phyloP scores from a whole-genome alignment of 2,797 vertebrate species.

The Synanceia verrucosa region DNA sequence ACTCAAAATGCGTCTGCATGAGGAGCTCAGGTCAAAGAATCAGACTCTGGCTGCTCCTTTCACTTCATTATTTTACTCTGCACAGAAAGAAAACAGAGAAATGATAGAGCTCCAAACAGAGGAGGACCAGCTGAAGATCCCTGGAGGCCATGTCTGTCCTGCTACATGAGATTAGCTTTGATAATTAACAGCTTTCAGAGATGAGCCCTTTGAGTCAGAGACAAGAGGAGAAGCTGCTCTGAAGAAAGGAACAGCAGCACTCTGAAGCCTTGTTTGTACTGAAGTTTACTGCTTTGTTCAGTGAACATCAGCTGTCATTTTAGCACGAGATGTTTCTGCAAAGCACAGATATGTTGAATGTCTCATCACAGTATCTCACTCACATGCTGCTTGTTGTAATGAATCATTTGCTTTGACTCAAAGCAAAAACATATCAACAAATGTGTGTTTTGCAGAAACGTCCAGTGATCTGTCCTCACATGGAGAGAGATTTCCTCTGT shows the following conservation, averaged over 20 bases:
- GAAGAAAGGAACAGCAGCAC: neutral
- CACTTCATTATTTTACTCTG: too few species aligned
- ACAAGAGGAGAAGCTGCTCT: constrained; percentile 32
- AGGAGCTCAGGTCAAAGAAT: neutral
- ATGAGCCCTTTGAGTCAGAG: constrained; percentile 57
- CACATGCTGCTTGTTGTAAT: too few species aligned
- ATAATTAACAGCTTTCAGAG: constrained; percentile 54
- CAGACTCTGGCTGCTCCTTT: too few species aligned
- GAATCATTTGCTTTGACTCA: too few species aligned
- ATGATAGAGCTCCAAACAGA: neutral
- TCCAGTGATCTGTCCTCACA: neutral
- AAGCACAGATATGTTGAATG: too few species aligned
- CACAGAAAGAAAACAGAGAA: neutral
- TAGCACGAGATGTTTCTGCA: too few species aligned
- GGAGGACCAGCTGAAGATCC: neutral
- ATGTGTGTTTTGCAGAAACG: too few species aligned
- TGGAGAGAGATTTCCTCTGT: neutral
- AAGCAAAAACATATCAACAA: too few species aligned
- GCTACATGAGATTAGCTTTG: constrained; percentile 51
- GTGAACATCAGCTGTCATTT: too few species aligned
- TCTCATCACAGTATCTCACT: too few species aligned
- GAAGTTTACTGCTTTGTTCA: too few species aligned
- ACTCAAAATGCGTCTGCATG: too few species aligned
- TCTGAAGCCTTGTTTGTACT: constrained; percentile 38
- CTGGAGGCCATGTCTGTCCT: constrained; percentile 38